phyloP scores from a whole-genome alignment of 2,888 invertebrate species.

The Metellina segmentata region DNA sequence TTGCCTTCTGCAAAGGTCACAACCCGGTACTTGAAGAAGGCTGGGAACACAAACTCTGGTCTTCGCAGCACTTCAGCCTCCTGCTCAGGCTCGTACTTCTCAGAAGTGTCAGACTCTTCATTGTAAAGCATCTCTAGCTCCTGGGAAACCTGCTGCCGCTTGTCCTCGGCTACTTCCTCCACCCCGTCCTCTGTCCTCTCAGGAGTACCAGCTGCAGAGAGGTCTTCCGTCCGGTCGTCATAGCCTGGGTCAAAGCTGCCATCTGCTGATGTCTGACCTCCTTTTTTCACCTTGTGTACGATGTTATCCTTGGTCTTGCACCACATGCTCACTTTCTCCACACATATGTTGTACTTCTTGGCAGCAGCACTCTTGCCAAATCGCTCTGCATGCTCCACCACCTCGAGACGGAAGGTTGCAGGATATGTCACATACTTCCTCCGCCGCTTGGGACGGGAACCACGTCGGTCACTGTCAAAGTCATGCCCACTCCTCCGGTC shows the following conservation, averaged over 20 bases:
- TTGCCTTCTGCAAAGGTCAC: slow-evolving; percentile 51
- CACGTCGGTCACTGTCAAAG: slow-evolving; percentile 39
- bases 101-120: slow-evolving; percentile 58
- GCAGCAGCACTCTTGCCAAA: slow-evolving; percentile 73
- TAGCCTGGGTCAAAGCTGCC: slow-evolving; percentile 46
- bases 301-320: slow-evolving; percentile 76
- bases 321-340: slow-evolving; percentile 75
- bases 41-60: slow-evolving; percentile 65
- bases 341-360: slow-evolving; percentile 73
- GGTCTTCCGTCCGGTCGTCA: slow-evolving; percentile 64
- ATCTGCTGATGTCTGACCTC: slow-evolving; percentile 58
- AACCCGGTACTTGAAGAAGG: slow-evolving; percentile 55
- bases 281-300: slow-evolving; percentile 73
- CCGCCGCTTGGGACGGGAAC: slow-evolving; percentile 51
- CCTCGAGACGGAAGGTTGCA: slow-evolving; percentile 71
- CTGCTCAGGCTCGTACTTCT: slow-evolving; percentile 44
- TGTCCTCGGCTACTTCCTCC: slow-evolving; percentile 44
- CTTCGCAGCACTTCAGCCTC: slow-evolving; percentile 28
- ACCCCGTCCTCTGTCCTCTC: slow-evolving; percentile 29
- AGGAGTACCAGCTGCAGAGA: slow-evolving; percentile 34
- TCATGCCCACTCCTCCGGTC: slow-evolving; percentile 58
- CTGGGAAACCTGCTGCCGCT: slow-evolving; percentile 61
- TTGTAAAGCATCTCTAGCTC: slow-evolving; percentile 72
- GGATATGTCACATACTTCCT: slow-evolving; percentile 75
- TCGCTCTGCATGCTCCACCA: slow-evolving; percentile 72